Conservation (phyloP, 2,797 vertebrate genomes). For the Psittacula derbiana region DNA sequence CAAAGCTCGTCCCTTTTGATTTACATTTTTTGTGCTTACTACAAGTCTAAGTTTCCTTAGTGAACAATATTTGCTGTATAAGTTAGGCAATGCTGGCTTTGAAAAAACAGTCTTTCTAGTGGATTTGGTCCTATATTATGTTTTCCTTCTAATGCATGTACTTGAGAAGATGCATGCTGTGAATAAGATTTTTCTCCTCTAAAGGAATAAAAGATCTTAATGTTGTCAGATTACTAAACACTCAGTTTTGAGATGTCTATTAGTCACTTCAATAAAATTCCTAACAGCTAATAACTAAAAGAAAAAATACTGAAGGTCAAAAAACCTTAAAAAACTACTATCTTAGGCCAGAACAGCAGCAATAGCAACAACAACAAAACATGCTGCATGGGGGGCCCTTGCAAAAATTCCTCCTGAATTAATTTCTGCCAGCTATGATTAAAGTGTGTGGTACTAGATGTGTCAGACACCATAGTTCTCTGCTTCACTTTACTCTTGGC, state of each 20-base stretch:
- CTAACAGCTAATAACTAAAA: background rate
- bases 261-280: background rate
- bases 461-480: conserved; percentile 77
- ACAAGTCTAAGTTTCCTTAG: background rate
- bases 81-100: background rate
- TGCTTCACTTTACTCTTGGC: conserved; percentile 78
- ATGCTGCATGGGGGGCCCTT: background rate
- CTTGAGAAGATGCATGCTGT: background rate
- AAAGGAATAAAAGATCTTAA: background rate
- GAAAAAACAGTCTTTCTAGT: conserved; percentile 14
- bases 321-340: background rate
- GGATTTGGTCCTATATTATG: background rate
- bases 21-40: background rate
- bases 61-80: background rate
- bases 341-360: background rate
- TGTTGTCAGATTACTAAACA: background rate
- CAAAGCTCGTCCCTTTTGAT: background rate
- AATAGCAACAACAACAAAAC: background rate
- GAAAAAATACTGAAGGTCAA: background rate
- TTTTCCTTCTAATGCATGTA: background rate
- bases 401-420: conserved; percentile 74
- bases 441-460: conserved; percentile 71
- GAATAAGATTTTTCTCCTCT: background rate
- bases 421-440: conserved; percentile 81
- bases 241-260: background rate